Evolutionary conservation across 2,888 invertebrate genomes (phyloP), one percentile per base, ranked within the genome.

Genomic region (Hypercompe scribonia): DNA sequence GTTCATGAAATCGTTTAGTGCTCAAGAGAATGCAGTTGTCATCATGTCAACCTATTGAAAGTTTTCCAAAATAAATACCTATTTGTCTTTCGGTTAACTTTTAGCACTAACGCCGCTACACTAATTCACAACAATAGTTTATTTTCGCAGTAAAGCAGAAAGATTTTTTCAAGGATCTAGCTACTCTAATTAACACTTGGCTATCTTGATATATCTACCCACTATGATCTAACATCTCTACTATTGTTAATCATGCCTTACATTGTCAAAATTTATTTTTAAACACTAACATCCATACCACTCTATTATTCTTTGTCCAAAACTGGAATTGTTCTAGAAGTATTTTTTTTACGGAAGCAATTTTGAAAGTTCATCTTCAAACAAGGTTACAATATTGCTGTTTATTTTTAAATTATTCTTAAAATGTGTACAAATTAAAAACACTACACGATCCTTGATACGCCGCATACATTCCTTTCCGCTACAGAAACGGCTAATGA

Each of bases 401-500:
- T 61, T 31, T 31, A 31, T 28, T 61, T 61, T 31, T 18, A 31
- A 58, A 58, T 13, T 58, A 58, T 31, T 31, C 15, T 2, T 61
- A 31, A 31, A 31, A 28, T 28, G 31, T 61, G 24, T 42, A 31
- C 24, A 10, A 28, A 21, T 31, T 3, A 67, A 18, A 69, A 18
- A 18, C 5, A 24, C n/a, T 24, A 33, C 24, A 42, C 39, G 42
- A 24, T 63, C 42, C 61, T 63, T 42, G 21, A 36, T 63, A 39
- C 42, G 33, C 24, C 34, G 36, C 18, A 34, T 36, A 36, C 33
- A 58, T 66, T 50, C 71, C 50, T 70, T 65, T 34, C 21, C 34
- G 50, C 34, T 28, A 42, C 50, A 24, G n/a, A 33, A 63, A 24
- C 67, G 46, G 33, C 21, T 42, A 69, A 69, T 42, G 69, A 63